Percentiles rank a stretch among this genome's conserved stretches.
These are phyloP conservation scores for Aldabrachelys gigantea DNA, from an alignment of 2,113 vertebrate genomes.

Conservation along the genomic window DNA sequence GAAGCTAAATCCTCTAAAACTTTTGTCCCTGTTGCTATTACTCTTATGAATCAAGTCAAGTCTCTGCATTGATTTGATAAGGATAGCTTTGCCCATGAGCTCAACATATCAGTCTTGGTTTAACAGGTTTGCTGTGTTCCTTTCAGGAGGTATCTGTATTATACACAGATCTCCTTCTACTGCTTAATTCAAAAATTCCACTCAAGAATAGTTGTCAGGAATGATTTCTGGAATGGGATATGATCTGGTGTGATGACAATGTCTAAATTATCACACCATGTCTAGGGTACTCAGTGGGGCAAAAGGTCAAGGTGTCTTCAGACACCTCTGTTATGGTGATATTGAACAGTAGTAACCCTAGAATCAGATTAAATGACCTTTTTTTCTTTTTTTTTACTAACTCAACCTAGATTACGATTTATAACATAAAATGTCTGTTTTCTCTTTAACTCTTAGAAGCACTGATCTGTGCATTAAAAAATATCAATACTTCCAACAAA, in stretches of 20 bases:
- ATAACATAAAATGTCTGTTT: not conserved
- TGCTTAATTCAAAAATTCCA: not conserved
- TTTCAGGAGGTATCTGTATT: not conserved
- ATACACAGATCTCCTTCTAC: not conserved
- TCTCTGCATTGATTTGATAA: not conserved
- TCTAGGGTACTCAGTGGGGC: not conserved
- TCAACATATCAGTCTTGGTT: not conserved
- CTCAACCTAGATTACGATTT: not conserved
- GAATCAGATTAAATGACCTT: not conserved
- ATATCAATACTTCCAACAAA: not conserved
- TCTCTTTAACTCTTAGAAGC: not conserved
- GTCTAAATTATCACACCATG: not conserved
- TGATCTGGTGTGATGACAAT: not conserved
- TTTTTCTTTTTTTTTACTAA: not conserved
- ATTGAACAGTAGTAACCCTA: not conserved
- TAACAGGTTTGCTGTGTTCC: not conserved
- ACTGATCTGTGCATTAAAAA: not conserved
- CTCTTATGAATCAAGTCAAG: not conserved
- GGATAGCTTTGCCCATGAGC: not conserved
- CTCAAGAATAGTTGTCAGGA: not conserved
- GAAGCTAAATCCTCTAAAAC: constrained; percentile 33
- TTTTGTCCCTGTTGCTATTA: not conserved
- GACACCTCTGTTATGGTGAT: not conserved
- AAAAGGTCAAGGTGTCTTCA: not conserved
- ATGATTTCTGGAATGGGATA: not conserved